A percentile compares a stretch with the other conserved stretches of the same genome.
These are phyloP conservation scores for Gobio occitaniae DNA, from an alignment of 2,797 vertebrate species.

Conservation along the genomic window DNA sequence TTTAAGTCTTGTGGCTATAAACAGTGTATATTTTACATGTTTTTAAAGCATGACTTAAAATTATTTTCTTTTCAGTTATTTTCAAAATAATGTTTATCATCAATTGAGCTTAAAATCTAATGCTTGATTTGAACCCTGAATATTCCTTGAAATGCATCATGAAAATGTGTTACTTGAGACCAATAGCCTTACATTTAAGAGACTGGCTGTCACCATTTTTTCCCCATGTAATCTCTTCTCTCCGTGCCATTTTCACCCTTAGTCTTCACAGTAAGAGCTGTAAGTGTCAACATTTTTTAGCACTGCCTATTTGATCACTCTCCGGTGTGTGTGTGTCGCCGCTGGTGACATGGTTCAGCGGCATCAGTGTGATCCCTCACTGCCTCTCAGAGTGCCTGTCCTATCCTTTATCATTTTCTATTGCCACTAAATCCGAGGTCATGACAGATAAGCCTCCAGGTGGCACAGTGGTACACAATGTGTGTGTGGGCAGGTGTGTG, in stretches of 20 bases:
- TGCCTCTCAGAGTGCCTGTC: conserved; percentile 55
- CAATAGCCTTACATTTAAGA: conserved; percentile 21
- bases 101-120: no score
- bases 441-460: conserved; percentile 62
- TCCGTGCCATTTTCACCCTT: conserved; percentile 40
- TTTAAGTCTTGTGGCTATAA: background rate
- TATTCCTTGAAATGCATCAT: background rate
- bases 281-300: conserved; percentile 57
- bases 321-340: conserved; percentile 41
- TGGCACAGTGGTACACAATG: conserved; percentile 13
- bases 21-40: background rate
- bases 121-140: background rate
- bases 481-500: conserved; percentile 24
- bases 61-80: background rate
- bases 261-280: conserved; percentile 52
- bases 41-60: background rate
- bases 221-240: conserved; percentile 18
- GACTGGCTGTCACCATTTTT: conserved; percentile 17
- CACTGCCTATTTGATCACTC: conserved; percentile 51
- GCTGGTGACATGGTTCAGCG: conserved; percentile 56
- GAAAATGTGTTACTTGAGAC: background rate
- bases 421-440: conserved; percentile 63
- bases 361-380: conserved; percentile 53
- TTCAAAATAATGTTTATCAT: background rate
- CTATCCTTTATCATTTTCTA: conserved; percentile 62